Base-by-base conservation (phyloP, 2,888 invertebrate genomes). In the Thalpophila matura region DNA sequence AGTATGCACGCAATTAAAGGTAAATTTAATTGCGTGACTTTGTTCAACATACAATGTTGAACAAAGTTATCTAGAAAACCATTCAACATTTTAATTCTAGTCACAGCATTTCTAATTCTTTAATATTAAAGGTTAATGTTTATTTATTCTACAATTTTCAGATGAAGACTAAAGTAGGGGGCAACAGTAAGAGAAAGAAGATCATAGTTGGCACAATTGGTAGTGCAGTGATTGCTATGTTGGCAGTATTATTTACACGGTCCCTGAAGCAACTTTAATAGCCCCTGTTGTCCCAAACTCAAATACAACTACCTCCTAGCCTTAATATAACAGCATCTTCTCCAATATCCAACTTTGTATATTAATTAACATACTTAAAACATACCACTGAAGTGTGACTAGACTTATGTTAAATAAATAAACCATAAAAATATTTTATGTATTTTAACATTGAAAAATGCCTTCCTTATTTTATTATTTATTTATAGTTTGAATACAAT, bases 181-280 rank as follows among this genome's bases (percentile, higher is more conserved):
- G 63, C 18, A 79, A 70, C 29, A 85, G 65, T 38, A 88, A 81
- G 65, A 89, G 82, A 55, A 94, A 91, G 74, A 94, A 93, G 68
- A 75, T 93, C 22, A 46, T 94, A 26, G 90, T 94, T 40, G 94
- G 89, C n/a, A 83, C 90, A 22, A 55, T 92, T 18, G 94, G 95
- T 14, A 88, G 90, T 75, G 89, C 86, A 29, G 83, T 86, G 1
- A 87, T 93, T 74, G 88, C 83, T 46, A 74, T 89, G 16, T 69
- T 94, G 57, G 83, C 90, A 37, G 82, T 91, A 18, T 78, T 90
- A 29, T 93, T 94, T 86, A 79, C 88, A 9, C 84, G 85, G 50
- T 93, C 94, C 20, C 66, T 94, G 26, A 93, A 88, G 76, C 82
- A 92, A 46, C 72, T 92, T 2, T 81, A 85, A 63, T 83, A 77